These are phyloP conservation scores for Oryzias dopingdopingensis DNA, from an alignment of 2,797 vertebrate species.

Conservation along the genomic window DNA sequence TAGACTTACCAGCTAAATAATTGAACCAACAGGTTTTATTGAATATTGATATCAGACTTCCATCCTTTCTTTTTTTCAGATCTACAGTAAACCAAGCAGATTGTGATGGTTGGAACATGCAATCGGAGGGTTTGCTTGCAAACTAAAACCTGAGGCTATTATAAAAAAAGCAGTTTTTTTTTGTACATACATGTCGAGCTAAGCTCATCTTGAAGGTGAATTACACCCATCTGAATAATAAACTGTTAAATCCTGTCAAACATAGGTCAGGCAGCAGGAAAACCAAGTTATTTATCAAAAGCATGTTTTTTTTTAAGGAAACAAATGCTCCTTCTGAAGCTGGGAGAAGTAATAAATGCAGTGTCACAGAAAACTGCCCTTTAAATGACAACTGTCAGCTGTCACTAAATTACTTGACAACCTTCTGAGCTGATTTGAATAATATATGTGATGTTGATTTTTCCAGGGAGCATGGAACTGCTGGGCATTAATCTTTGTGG, in stretches of 20 bases:
- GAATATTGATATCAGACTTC: conserved; percentile 25
- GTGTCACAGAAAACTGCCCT: background rate
- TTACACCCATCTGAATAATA: conserved; percentile 19
- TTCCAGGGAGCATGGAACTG: background rate
- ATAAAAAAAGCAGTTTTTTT: no score
- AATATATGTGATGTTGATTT: background rate
- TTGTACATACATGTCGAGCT: no score
- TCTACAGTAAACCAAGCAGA: no score
- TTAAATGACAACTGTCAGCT: background rate
- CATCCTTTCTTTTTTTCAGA: background rate
- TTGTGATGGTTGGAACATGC: no score
- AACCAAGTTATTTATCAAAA: background rate
- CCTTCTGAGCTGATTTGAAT: background rate
- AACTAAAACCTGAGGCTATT: no score
- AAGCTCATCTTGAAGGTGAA: conserved; percentile 14
- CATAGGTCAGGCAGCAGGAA: background rate
- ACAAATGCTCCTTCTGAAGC: background rate
- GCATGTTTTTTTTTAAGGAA: background rate
- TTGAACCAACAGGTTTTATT: conserved; percentile 23
- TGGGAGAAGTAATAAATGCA: background rate
- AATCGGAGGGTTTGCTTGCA: no score
- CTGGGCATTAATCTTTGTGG: background rate
- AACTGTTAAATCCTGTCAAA: conserved; percentile 17
- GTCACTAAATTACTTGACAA: conserved; percentile 2
- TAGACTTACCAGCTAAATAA: conserved; percentile 30